Evolutionary conservation across 1,140 invertebrate species (phyloP).

Genomic region (Drosophila neocordata): DNA sequence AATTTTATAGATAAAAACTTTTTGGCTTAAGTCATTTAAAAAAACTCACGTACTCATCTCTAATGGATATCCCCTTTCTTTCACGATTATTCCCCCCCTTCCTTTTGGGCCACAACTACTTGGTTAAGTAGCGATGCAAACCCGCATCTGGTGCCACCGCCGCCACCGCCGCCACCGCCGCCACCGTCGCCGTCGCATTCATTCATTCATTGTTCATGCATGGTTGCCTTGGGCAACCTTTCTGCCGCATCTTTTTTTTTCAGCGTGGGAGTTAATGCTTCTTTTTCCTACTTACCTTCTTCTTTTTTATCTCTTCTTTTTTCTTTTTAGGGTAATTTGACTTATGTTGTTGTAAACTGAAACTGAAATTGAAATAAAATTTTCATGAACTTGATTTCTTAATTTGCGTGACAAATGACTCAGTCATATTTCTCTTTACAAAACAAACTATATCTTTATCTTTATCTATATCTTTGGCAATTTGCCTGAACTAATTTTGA

Average conservation of each 20-base stretch:
- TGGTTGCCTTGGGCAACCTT: conserved; percentile 50
- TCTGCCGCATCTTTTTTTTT: conserved; percentile 30
- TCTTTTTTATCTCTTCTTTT: background rate
- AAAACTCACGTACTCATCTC: conserved; percentile 3
- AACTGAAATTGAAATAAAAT: conserved; percentile 63
- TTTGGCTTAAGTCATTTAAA: too few relatives aligned
- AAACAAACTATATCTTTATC: too few relatives aligned
- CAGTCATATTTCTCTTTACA: conserved; percentile 25
- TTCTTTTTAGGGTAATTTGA: conserved; percentile 14
- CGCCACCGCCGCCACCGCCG: too few relatives aligned
- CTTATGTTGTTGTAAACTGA: conserved; percentile 8
- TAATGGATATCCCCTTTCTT: background rate
- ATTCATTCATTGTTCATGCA: conserved; percentile 39
- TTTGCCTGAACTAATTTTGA: conserved; percentile 72
- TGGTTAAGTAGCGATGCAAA: conserved; percentile 11
- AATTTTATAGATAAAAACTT: too few relatives aligned
- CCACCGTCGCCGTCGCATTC: background rate
- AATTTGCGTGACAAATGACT: conserved; percentile 69
- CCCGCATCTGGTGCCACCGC: background rate
- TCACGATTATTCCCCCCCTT: background rate
- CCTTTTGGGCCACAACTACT: background rate
- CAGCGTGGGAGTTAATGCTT: conserved; percentile 61
- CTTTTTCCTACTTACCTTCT: conserved; percentile 14
- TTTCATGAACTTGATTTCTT: conserved; percentile 75
- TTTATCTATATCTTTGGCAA: conserved; percentile 48